Evolutionary conservation across 2,797 vertebrate genomes (phyloP).

Genomic region (Smutsia temminckii): DNA sequence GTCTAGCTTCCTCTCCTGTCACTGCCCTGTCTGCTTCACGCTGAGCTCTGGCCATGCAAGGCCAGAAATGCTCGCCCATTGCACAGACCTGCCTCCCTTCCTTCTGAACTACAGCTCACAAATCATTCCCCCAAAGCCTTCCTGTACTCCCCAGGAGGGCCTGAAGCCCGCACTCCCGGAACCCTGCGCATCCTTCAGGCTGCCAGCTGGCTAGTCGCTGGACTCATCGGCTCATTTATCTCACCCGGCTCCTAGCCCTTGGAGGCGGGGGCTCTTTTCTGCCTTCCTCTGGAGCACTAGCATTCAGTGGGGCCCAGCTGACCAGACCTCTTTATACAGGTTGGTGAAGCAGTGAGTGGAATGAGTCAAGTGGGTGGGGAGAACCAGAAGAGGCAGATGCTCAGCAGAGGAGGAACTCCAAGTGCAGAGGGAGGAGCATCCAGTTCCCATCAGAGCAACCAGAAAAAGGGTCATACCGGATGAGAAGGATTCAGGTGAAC

Average conservation of each 20-base stretch:
- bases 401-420: rapidly evolving
- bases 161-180: too few species aligned
- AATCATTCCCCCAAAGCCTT: background rate
- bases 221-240: rapidly evolving
- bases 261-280: background rate
- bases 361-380: background rate
- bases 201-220: rapidly evolving
- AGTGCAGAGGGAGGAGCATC: too few species aligned
- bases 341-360: background rate
- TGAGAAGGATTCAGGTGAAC: too few species aligned
- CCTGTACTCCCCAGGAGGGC: too few species aligned
- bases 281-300: background rate
- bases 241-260: background rate
- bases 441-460: background rate
- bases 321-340: too few species aligned
- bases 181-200: background rate
- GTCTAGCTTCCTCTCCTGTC: background rate
- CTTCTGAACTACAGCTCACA: background rate
- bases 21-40: background rate
- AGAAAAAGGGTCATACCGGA: background rate
- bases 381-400: background rate
- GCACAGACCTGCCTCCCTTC: too few species aligned
- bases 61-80: background rate
- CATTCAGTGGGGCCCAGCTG: background rate
- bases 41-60: too few species aligned